A percentile compares a stretch with the other conserved stretches of the same genome.
These are phyloP conservation scores for Nomada fabriciana DNA, from an alignment of 2,888 invertebrate species.

Conservation along the genomic window DNA sequence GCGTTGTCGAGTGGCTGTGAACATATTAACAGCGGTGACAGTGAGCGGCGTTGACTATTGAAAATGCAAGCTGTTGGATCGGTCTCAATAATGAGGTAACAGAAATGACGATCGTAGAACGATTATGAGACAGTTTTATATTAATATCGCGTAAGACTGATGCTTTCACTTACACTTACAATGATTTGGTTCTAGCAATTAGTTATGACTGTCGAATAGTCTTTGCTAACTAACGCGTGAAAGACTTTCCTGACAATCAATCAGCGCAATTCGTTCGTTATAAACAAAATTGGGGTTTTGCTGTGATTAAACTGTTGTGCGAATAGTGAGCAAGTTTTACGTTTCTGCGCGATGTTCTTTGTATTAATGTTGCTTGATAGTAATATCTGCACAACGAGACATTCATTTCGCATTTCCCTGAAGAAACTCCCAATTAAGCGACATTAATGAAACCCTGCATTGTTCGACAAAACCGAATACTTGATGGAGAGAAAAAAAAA, in stretches of 20 bases:
- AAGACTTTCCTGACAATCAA: slow-evolving; percentile 9
- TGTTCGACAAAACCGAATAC: background rate
- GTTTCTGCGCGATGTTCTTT: background rate
- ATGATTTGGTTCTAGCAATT: background rate
- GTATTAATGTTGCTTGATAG: background rate
- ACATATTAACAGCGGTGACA: background rate
- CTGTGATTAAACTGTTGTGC: background rate
- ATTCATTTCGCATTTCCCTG: too few species aligned
- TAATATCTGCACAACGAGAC: too few species aligned
- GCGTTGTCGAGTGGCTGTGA: background rate
- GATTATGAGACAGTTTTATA: background rate
- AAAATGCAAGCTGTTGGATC: background rate
- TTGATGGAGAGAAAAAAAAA: background rate
- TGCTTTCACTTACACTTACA: background rate
- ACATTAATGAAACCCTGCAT: too few species aligned
- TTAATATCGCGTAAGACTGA: background rate
- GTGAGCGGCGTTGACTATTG: background rate
- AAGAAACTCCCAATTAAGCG: too few species aligned
- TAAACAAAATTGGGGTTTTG: background rate
- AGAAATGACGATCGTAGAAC: background rate
- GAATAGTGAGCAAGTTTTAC: background rate
- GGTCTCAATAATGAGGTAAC: background rate
- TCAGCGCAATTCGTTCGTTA: slow-evolving; percentile 31
- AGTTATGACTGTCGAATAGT: slow-evolving; percentile 5
- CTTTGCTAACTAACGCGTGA: background rate